Evolutionary conservation across 2,113 vertebrate species (phyloP).

Genomic region (Phrynosoma blainvillii): DNA sequence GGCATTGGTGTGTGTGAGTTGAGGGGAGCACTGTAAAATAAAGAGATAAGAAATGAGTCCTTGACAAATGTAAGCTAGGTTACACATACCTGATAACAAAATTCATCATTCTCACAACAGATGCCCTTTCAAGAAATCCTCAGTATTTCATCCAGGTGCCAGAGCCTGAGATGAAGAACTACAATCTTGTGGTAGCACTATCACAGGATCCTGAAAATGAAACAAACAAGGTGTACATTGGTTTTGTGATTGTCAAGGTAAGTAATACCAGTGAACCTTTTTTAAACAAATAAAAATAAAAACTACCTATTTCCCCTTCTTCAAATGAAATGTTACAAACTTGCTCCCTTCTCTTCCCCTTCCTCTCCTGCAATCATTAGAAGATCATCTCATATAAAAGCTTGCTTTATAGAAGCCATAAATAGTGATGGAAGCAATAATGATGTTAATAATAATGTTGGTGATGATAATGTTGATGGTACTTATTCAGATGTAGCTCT

Average conservation of each 20-base stretch:
- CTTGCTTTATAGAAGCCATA: background rate
- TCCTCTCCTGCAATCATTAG: background rate
- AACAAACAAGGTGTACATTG: conserved; percentile 22
- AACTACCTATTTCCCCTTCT: background rate
- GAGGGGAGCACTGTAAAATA: background rate
- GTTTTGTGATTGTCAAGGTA: conserved; percentile 70
- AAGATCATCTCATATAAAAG: no score
- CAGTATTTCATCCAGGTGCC: conserved; percentile 68
- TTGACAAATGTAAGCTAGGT: background rate
- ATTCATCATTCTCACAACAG: conserved; percentile 54
- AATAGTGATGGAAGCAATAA: background rate
- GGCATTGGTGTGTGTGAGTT: no score
- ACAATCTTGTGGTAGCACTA: conserved; percentile 70
- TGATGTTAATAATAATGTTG: background rate
- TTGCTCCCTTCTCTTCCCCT: background rate
- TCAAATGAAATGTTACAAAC: background rate
- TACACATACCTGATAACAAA: background rate
- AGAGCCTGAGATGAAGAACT: conserved; percentile 33
- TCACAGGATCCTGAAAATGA: conserved; percentile 48
- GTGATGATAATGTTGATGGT: no score
- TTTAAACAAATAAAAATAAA: background rate
- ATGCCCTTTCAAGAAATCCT: conserved; percentile 28
- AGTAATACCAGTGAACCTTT: background rate
- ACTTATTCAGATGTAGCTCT: no score
- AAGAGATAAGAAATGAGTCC: background rate